These are phyloP conservation scores for Hormaphis cornu DNA, from an alignment of 1,140 invertebrate genomes.

Conservation along the genomic window DNA sequence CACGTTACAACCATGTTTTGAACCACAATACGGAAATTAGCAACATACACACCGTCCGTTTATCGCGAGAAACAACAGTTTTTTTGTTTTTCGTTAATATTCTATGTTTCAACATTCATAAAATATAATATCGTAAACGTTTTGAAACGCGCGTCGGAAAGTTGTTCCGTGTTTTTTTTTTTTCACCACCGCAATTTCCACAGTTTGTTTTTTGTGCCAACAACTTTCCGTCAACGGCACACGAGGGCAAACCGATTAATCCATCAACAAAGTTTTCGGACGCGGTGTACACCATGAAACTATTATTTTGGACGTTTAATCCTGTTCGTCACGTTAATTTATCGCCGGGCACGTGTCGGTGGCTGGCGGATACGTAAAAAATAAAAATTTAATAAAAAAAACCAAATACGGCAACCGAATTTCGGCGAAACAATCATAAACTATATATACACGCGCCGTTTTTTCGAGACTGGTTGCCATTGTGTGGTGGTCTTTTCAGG, in stretches of 20 bases:
- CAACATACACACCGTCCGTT: too few species aligned
- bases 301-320: slow-evolving; percentile 3
- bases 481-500: too few species aligned
- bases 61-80: too few species aligned
- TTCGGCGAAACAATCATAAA: too few species aligned
- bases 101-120: too few species aligned
- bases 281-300: neutral
- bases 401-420: neutral
- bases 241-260: slow-evolving; percentile 3
- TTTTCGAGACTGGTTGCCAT: too few species aligned
- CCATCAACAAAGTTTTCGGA: slow-evolving; percentile 1
- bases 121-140: too few species aligned
- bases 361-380: neutral
- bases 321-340: slow-evolving; percentile 6
- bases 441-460: too few species aligned
- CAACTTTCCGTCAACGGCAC: neutral
- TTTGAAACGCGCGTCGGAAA: too few species aligned
- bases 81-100: too few species aligned
- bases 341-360: neutral
- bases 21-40: too few species aligned
- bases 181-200: neutral
- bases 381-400: neutral
- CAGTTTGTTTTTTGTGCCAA: neutral
- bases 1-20: too few species aligned
- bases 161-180: neutral